Base-by-base conservation (phyloP, 2,113 vertebrate genomes). In the Poeciliopsis occidentalis region DNA sequence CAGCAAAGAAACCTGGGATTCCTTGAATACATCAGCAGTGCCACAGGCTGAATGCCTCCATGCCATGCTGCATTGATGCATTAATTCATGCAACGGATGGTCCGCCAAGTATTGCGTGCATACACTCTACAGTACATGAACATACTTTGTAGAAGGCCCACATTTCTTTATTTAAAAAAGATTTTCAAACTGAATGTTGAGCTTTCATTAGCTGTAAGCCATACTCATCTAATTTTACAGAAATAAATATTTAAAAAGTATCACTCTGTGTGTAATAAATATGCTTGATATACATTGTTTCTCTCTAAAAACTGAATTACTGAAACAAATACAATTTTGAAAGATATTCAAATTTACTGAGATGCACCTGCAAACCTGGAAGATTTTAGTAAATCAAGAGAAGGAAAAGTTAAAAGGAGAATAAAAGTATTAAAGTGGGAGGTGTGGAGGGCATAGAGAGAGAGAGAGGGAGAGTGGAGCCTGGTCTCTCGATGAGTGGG, bases 401-500 rank as follows among this genome's bases (percentile, higher is more conserved):
- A 85, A 63, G 60, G 67, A 54, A 85, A 84, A 85, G 85, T 70
- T 80, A 82, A 82, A 69, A 63, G 70, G 76, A 60, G 78, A 47
- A 85, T 89, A 85, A 69, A 26, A 73, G 86, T 83, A 83, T 76
- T 71, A 80, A 85, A 89, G 85, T 78, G 15, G 70, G 71, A 76
- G 84, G 84, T 22, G 51, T 24, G 24, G 8, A n/a, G 51, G 24
- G 51, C 22, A 57, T 57, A n/a, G 51, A 57, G 51, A 57, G n/a
- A n/a, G 51, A 57, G 60, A 85, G 31, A 85, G 72, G 87, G 72
- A 87, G 79, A 64, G 85, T 79, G 82, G 69, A 74, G 85, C 79
- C 87, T 86, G 86, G 87, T 88, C 85, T 89, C 88, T 87, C 80
- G 79, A 64, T 78, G 78, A 78, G 88, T 79, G 85, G 81, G 81